Evolutionary conservation across 2,888 invertebrate genomes (phyloP).

Genomic region (Apeira syringaria): DNA sequence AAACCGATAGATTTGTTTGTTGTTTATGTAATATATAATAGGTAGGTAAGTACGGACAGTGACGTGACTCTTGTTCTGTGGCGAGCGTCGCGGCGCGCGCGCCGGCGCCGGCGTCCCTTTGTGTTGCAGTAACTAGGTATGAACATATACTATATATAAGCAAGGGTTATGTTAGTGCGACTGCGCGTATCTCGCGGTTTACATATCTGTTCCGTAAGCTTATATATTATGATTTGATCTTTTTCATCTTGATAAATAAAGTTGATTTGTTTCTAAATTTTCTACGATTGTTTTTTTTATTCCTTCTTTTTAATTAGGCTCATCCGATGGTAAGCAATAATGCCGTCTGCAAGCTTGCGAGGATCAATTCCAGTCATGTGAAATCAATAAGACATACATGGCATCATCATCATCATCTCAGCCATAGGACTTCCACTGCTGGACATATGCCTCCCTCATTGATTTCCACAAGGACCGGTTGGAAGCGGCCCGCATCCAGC

Average conservation of each 20-base stretch:
- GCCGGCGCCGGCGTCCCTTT: background rate
- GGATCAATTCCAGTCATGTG: too few species aligned
- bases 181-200: slow-evolving; percentile 41
- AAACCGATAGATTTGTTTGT: slow-evolving; percentile 48
- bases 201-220: slow-evolving; percentile 76
- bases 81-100: too few species aligned
- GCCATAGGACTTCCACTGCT: too few species aligned
- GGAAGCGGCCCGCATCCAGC: too few species aligned
- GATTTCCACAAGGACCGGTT: too few species aligned
- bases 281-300: slow-evolving; percentile 53
- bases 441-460: too few species aligned
- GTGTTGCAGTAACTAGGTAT: slow-evolving; percentile 36
- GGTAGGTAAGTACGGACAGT: slow-evolving; percentile 40
- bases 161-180: slow-evolving; percentile 44
- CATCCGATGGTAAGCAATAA: too few species aligned
- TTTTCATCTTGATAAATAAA: slow-evolving; percentile 83
- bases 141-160: too few species aligned
- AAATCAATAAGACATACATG: too few species aligned
- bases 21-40: slow-evolving; percentile 53
- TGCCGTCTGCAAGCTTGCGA: too few species aligned
- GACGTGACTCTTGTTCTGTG: slow-evolving; percentile 30
- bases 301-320: too few species aligned
- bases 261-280: slow-evolving; percentile 84
- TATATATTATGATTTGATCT: slow-evolving; percentile 77
- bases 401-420: too few species aligned